Evolutionary conservation across 1,140 invertebrate species (phyloP).

Genomic region (Helicorthomorpha holstii): DNA sequence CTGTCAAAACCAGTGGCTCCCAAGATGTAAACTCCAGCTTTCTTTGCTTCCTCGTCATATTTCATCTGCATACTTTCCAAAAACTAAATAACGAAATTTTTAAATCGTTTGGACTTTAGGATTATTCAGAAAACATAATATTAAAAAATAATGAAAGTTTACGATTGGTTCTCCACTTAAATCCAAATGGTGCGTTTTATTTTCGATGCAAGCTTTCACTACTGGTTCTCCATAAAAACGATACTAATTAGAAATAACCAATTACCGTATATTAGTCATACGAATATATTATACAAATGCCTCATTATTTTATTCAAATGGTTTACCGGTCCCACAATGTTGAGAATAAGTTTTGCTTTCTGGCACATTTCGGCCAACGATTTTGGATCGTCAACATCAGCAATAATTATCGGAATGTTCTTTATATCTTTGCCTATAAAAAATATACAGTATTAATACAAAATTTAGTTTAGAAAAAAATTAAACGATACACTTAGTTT

Average conservation of each 20-base stretch:
- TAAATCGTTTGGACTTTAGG: background rate
- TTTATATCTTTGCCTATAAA: conserved; percentile 37
- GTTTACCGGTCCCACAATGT: conserved; percentile 61
- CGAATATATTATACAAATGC: background rate
- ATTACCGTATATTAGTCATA: background rate
- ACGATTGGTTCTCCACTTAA: conserved; percentile 70
- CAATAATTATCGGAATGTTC: conserved; percentile 47
- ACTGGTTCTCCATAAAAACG: conserved; percentile 76
- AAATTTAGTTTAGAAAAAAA: background rate
- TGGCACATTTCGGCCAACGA: conserved; percentile 57
- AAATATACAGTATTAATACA: conserved; percentile 3
- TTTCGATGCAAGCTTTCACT: conserved; percentile 70
- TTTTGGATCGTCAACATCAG: conserved; percentile 51
- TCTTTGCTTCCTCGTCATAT: conserved; percentile 55
- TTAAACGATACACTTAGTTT: background rate
- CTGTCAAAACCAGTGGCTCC: conserved; percentile 78
- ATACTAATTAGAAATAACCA: conserved; percentile 30
- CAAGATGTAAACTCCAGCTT: conserved; percentile 61
- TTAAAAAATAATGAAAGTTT: conserved; percentile 5
- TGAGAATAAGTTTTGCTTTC: conserved; percentile 54
- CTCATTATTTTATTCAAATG: conserved; percentile 13
- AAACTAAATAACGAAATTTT: conserved; percentile 35
- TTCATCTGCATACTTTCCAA: conserved; percentile 68
- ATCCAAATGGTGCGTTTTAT: conserved; percentile 70
- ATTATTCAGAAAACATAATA: no score